Percentiles rank a stretch among this genome's conserved stretches.
phyloP scores from a whole-genome alignment of 2,888 invertebrate species.

The Dryadula phaetusa region DNA sequence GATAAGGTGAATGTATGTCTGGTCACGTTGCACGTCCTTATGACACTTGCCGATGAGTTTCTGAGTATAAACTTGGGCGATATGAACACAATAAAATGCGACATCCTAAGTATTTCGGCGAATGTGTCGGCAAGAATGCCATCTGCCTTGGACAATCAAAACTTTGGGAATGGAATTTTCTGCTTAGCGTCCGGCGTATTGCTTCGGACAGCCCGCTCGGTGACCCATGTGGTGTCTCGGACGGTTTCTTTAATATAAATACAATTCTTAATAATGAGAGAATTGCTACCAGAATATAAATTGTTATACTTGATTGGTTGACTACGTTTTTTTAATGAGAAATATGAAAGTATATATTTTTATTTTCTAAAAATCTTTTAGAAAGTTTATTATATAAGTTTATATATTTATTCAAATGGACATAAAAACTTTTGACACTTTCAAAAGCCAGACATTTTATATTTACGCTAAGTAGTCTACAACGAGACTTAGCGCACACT shows the following conservation, averaged over 20 bases:
- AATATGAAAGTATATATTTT: too few relatives aligned
- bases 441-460: constrained; percentile 8
- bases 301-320: background rate
- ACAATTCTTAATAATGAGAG: constrained; percentile 12
- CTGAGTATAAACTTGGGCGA: constrained; percentile 66
- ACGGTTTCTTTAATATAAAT: constrained; percentile 46
- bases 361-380: too few relatives aligned
- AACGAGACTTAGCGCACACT: constrained; percentile 6
- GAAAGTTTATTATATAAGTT: background rate
- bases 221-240: constrained; percentile 54
- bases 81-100: constrained; percentile 79
- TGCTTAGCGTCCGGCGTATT: constrained; percentile 77
- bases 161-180: constrained; percentile 81
- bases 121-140: constrained; percentile 81
- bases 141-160: constrained; percentile 84
- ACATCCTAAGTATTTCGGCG: constrained; percentile 67
- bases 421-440: background rate
- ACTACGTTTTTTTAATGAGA: too few relatives aligned
- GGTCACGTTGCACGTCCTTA: constrained; percentile 52
- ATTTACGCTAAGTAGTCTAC: constrained; percentile 19
- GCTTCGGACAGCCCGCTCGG: constrained; percentile 60
- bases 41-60: constrained; percentile 69
- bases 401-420: background rate
- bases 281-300: constrained; percentile 9
- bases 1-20: constrained; percentile 40